Evolutionary conservation across 2,113 vertebrate genomes (phyloP).

Genomic region (Perca flavescens): DNA sequence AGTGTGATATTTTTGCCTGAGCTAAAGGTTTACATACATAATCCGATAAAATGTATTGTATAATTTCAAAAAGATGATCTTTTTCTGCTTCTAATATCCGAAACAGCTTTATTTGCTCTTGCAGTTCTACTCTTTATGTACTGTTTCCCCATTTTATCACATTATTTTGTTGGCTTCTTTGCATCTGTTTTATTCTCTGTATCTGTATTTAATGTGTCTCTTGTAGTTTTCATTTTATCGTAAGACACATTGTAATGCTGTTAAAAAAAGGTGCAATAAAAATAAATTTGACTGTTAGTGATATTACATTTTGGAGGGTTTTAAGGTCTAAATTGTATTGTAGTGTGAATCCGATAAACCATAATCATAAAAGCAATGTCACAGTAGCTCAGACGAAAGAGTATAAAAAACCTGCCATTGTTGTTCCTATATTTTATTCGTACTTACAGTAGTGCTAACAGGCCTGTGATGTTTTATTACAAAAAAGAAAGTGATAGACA

Average conservation of each 20-base stretch:
- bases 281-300: background rate
- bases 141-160: background rate
- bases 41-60: background rate
- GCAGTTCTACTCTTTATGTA: background rate
- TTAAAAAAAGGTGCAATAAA: conserved; percentile 17
- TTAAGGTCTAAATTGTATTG: conserved; percentile 18
- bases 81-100: background rate
- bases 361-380: conserved; percentile 42
- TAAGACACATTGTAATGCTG: background rate
- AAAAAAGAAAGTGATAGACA: background rate
- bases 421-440: background rate
- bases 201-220: conserved; percentile 14
- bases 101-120: background rate
- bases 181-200: conserved; percentile 4
- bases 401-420: no score
- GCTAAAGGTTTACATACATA: background rate
- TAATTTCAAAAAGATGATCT: background rate
- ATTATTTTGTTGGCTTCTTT: conserved; percentile 2
- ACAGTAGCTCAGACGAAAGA: background rate
- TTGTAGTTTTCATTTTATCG: conserved; percentile 14
- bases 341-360: conserved; percentile 27
- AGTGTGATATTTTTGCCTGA: background rate
- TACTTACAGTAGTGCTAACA: background rate
- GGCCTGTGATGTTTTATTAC: conserved; percentile 12
- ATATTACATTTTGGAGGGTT: conserved; percentile 17